Base-by-base conservation (phyloP, 1,140 invertebrate genomes). In the Megathymus violae region DNA sequence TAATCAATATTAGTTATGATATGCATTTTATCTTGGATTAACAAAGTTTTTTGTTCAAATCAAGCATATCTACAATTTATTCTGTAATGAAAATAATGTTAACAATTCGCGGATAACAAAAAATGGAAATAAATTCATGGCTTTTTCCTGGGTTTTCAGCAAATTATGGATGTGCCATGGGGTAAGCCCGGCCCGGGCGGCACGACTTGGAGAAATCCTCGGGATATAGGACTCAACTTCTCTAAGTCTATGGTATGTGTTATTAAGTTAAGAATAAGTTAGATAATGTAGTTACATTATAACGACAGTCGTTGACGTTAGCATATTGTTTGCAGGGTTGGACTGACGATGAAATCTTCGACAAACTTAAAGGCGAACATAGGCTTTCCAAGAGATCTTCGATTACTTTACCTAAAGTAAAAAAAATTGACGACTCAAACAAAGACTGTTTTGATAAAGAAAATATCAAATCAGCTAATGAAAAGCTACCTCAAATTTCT, bases 151-250 rank as follows among this genome's bases (percentile, higher is more conserved):
- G 27, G 41, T 15, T 88, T 88, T 58, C 62, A 91, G 90, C 76
- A 88, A 59, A 71, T 76, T 1, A 80, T 89, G 76, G 81, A 85
- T 10, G 86, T 86, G 22, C 93, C 94, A 13, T 94, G 94, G 94
- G 94, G 94, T 50, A 93, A 91, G 71, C 92, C 92, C 3, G 94
- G 94, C 63, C 94, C 94, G 60, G 94, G 94, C 54, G 94, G 94
- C 66, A 82, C 82, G 47, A 91, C 89, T 72, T 94, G 94, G 94
- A 91, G 94, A 76, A 93, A 93, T 78, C 94, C 94, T 62, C 88
- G 92, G 66, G 82, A 93, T 69, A 89, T 94, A 67, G 94, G 94
- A 70, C 80, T 92, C 67, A 93, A 94, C 86, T 95, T 95, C 91
- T 92, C 93, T 31, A 92, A 94, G 76, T 95, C 94, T 62, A 92